Evolutionary conservation across 2,888 invertebrate species (phyloP), one percentile per base, ranked within the genome.

Genomic region (Deroplatys truncata): DNA sequence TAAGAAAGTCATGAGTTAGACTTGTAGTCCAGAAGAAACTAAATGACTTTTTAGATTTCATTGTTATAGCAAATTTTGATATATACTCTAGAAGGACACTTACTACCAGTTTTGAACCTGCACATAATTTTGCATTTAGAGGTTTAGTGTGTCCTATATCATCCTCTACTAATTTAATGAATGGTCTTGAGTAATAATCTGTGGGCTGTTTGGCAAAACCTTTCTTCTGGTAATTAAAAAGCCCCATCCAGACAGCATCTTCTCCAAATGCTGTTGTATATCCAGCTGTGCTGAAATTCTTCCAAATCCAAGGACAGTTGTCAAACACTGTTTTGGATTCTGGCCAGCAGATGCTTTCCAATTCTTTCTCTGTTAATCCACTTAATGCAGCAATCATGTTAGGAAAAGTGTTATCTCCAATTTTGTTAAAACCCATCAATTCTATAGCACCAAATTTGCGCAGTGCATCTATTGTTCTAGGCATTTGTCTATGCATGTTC

Each of bases 391-490:
- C 97, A 13, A 97, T 95, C 90, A 99, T 93, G 93, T 99, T 99
- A 0, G 98, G 98, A 93, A 97, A 98, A 0, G 98, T 98, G 93
- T 98, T 99, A 93, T 98, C 98, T 5, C 96, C 99, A 15, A 99
- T 97, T 95, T 98, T 99, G 92, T 97, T 98, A 93, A 98, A 98
- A 9, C 98, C 99, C 91, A 96, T 93, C 92, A 99, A 94, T 92
- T 98, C 98, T 88, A 97, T 95, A 83, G 96, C 96, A 25, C 95
- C 95, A 90, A 97, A 94, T 28, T 95, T 93, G 90, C 95, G 94
- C 88, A 98, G 94, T 91, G 94, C 95, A 3, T 94, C 93, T 28
- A 95, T 93, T 0, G 97, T 97, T 92, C 94, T 95, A 0, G 97
- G 97, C 97, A 98, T 97, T 92, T 97, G 97, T 85, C 98, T 95